Percentiles rank a stretch among this genome's conserved stretches.
phyloP scores from a whole-genome alignment of 1,140 invertebrate genomes.

The Grapholita molesta region DNA sequence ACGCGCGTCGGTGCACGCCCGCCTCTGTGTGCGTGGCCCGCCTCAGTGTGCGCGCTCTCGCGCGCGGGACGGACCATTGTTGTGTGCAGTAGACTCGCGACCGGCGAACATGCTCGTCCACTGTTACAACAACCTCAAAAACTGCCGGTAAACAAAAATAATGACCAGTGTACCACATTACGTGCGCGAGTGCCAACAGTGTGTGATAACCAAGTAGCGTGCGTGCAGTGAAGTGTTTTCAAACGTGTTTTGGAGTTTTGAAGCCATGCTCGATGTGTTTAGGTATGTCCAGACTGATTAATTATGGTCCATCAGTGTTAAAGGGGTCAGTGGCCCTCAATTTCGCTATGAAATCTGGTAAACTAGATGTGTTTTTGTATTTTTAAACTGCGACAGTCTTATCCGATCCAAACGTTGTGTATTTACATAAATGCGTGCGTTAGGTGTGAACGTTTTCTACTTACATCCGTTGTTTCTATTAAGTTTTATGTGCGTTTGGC shows the following conservation, averaged over 20 bases:
- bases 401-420: conserved; percentile 19
- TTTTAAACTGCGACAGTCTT: conserved; percentile 40
- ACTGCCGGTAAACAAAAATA: conserved; percentile 71
- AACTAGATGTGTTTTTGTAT: conserved; percentile 27
- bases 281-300: conserved; percentile 70
- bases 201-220: conserved; percentile 71
- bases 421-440: conserved; percentile 31
- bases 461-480: conserved; percentile 26
- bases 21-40: conserved; percentile 38
- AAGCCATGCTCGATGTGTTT: conserved; percentile 67
- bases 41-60: conserved; percentile 53
- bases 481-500: conserved; percentile 54
- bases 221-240: conserved; percentile 64
- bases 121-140: conserved; percentile 26
- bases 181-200: conserved; percentile 70
- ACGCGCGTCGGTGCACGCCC: conserved; percentile 60
- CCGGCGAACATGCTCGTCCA: conserved; percentile 28
- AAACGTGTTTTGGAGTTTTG: conserved; percentile 61
- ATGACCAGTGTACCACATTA: conserved; percentile 63
- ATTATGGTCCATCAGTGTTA: conserved; percentile 64
- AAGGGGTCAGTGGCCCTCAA: conserved; percentile 57
- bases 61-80: conserved; percentile 65
- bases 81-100: conserved; percentile 69
- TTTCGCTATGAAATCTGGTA: conserved; percentile 37
- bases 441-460: conserved; percentile 23